Base-by-base conservation (phyloP, 2,888 invertebrate genomes). In the Zygaena filipendulae region DNA sequence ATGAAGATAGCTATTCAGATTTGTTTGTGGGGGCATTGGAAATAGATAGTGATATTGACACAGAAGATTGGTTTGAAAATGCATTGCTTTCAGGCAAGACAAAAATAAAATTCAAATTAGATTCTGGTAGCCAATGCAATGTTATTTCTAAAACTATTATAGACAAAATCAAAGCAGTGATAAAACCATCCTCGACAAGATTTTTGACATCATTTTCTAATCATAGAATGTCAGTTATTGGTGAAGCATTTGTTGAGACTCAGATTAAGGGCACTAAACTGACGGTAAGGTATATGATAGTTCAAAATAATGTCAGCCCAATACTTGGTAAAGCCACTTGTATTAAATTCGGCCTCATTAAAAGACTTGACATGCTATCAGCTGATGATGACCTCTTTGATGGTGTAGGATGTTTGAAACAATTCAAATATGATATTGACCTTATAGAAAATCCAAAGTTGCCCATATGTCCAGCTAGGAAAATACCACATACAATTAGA, bases 401-500 rank as follows among this genome's bases (percentile, higher is more conserved):
- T 7, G 33, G 33, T 2, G 26, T 33, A 2, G 33, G 33, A 5
- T 33, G 33, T 11, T 11, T 30, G 6, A 33, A 33, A 30, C 9
- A 27, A 13, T 29, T 23, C 7, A 13, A 12, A 23, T 30, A 27
- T 25, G 25, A 30, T 22, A 23, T 27, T 23, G 29, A 41, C 21
- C 25, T 30, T 27, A 20, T 34, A 33, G 33, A 33, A 7, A 14
- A 33, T 9, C 33, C 30, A 7, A 27, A 27, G 10, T 18, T 33
- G 10, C 21, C 29, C 2, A 30, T 30, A 2, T 27, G 30, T n/a
- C 16, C 16, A 16, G 16, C 16, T 6, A 16, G 7, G 16, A 16
- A 16, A 16, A 7, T 16, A 16, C 16, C 16, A 4, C 16, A 16
- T 16, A 7, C 7, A 7, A 16, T 24, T 16, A 7, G 10, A 16